Percentiles rank a stretch among this genome's conserved stretches.
Evolutionary conservation across 1,140 invertebrate genomes (phyloP).

Genomic region (Zaprionus camerounensis): DNA sequence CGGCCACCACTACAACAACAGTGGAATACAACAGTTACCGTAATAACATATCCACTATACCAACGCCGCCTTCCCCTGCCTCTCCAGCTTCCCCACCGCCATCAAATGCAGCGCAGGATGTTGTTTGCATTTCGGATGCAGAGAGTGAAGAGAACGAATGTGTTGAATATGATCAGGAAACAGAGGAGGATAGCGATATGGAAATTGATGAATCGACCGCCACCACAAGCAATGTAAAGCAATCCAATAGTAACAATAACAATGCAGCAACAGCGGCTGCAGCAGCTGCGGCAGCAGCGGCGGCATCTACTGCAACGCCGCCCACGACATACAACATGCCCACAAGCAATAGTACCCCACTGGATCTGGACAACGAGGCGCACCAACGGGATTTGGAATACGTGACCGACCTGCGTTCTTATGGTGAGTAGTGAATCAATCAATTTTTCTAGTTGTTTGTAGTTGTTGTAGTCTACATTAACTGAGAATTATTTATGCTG

Average conservation of each 20-base stretch:
- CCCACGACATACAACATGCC: constrained; percentile 51
- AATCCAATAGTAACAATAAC: constrained; percentile 25
- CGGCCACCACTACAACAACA: constrained; percentile 1
- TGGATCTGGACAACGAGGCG: constrained; percentile 65
- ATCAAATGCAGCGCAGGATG: constrained; percentile 31
- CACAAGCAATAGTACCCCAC: constrained; percentile 57
- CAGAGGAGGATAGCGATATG: constrained; percentile 34
- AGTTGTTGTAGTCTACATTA: constrained; percentile 19
- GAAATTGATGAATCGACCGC: constrained; percentile 40
- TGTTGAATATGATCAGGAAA: constrained; percentile 31
- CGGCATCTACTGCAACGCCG: constrained; percentile 17
- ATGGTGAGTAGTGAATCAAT: constrained; percentile 73
- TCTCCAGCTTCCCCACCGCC: constrained; percentile 32
- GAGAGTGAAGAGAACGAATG: constrained; percentile 63
- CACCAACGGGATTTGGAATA: constrained; percentile 66
- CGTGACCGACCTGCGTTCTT: constrained; percentile 70
- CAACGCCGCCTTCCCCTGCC: constrained; percentile 55
- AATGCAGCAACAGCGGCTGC: constrained; percentile 29
- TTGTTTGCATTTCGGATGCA: constrained; percentile 57
- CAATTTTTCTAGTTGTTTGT: not conserved
- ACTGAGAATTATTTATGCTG: not conserved
- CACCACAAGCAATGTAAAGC: constrained; percentile 24
- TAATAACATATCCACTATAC: constrained; percentile 58
- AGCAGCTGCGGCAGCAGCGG: constrained; percentile 39
- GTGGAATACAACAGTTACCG: constrained; percentile 55